These are phyloP conservation scores for Drosophila histrio DNA, from an alignment of 2,888 invertebrate species.

Conservation along the genomic window DNA sequence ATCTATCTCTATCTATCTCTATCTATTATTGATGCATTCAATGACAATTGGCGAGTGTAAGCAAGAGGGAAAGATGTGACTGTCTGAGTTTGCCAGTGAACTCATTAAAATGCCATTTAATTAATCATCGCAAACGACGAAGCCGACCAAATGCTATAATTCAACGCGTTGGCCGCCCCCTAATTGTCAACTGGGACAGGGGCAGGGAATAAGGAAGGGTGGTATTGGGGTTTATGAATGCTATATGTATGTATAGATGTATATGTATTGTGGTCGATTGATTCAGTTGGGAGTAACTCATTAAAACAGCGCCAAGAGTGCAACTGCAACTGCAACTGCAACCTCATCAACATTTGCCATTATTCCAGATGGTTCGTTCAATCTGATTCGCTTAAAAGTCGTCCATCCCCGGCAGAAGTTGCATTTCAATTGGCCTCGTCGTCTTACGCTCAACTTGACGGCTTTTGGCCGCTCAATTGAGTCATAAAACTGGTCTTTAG, in stretches of 20 bases:
- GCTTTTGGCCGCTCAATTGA: constrained; percentile 36
- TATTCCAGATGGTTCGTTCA: constrained; percentile 16
- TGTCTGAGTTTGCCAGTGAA: constrained; percentile 51
- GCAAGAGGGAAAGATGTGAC: not conserved
- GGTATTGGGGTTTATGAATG: not conserved
- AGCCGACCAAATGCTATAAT: constrained; percentile 76
- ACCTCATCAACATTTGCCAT: constrained; percentile 19
- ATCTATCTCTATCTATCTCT: too few relatives aligned
- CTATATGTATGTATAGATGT: constrained; percentile 15
- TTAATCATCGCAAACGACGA: constrained; percentile 73
- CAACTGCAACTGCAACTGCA: constrained; percentile 19
- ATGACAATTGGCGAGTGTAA: constrained; percentile 43
- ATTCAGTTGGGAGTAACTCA: constrained; percentile 50
- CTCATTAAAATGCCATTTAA: constrained; percentile 83
- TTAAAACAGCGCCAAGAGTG: constrained; percentile 24
- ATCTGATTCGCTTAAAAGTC: constrained; percentile 12
- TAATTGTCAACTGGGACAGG: constrained; percentile 47
- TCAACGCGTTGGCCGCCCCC: constrained; percentile 53
- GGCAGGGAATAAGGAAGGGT: not conserved
- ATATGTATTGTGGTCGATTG: constrained; percentile 43
- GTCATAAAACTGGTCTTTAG: constrained; percentile 15
- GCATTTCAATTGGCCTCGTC: constrained; percentile 40
- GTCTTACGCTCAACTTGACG: constrained; percentile 23
- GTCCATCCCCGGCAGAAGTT: not conserved
- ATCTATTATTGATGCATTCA: constrained; percentile 71